These are phyloP conservation scores for Drosophila histrio DNA, from an alignment of 2,888 invertebrate genomes.

Conservation along the genomic window DNA sequence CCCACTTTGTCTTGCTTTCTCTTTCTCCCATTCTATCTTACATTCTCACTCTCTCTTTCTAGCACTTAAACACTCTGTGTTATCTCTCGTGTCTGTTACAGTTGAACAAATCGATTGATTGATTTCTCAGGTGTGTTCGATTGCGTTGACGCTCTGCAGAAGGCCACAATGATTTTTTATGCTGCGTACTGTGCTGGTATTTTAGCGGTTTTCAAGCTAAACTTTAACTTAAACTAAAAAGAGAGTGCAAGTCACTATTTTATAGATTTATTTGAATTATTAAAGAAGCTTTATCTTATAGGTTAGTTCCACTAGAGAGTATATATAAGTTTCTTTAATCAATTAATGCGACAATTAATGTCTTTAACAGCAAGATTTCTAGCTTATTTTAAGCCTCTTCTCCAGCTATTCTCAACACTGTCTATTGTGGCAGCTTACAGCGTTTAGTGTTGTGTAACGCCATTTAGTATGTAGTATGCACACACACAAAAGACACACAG, in stretches of 20 bases:
- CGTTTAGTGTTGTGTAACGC: slow-evolving; percentile 57
- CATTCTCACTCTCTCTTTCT: not conserved
- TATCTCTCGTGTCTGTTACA: slow-evolving; percentile 55
- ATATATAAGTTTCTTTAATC: too few relatives aligned
- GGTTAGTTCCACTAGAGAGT: too few relatives aligned
- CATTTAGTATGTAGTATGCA: slow-evolving; percentile 57
- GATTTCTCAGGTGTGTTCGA: slow-evolving; percentile 80
- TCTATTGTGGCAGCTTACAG: slow-evolving; percentile 14
- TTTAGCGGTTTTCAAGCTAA: slow-evolving; percentile 8
- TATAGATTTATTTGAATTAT: too few relatives aligned
- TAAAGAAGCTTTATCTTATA: too few relatives aligned
- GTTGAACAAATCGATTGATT: slow-evolving; percentile 81
- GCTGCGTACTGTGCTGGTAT: slow-evolving; percentile 18
- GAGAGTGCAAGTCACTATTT: too few relatives aligned
- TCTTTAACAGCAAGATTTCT: not conserved
- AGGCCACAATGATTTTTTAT: slow-evolving; percentile 54
- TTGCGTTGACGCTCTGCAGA: slow-evolving; percentile 47
- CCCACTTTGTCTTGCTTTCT: not conserved
- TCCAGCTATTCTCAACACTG: slow-evolving; percentile 6
- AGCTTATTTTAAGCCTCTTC: not conserved
- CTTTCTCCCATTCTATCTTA: not conserved
- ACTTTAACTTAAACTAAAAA: too few relatives aligned
- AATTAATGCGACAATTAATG: not conserved
- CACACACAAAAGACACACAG: not conserved
- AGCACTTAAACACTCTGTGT: not conserved